Evolutionary conservation across 2,888 invertebrate species (phyloP).

Genomic region (Sesia bembeciformis): DNA sequence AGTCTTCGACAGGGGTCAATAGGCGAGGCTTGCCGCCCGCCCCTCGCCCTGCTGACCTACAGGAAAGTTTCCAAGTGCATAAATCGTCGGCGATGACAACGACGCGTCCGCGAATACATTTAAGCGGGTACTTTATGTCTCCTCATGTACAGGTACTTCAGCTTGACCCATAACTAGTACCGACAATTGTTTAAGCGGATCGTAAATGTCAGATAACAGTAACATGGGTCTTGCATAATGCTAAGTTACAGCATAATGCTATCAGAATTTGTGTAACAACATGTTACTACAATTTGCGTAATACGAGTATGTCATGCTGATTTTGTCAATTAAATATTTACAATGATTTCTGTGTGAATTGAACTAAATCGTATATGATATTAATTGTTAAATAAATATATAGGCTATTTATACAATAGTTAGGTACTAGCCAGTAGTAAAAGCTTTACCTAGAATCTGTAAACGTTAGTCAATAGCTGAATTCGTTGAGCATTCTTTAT

Average conservation of each 20-base stretch:
- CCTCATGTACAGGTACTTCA: neutral
- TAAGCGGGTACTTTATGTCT: conserved; percentile 1
- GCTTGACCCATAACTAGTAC: neutral
- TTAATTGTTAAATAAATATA: too few species aligned
- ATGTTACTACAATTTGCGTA: too few species aligned
- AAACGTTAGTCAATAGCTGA: neutral
- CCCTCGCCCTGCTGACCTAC: conserved; percentile 34
- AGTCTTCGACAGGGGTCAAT: conserved; percentile 39
- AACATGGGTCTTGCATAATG: too few species aligned
- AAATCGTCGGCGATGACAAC: conserved; percentile 36
- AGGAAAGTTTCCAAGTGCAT: conserved; percentile 23
- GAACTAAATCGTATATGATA: too few species aligned
- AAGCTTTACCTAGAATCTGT: neutral
- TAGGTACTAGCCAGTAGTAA: neutral
- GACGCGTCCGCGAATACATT: conserved; percentile 10
- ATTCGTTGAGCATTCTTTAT: neutral
- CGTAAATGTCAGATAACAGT: too few species aligned
- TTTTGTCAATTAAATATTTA: too few species aligned
- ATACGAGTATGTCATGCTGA: too few species aligned
- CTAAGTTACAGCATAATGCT: too few species aligned
- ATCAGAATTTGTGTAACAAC: too few species aligned
- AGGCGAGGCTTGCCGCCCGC: conserved; percentile 16
- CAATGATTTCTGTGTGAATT: too few species aligned
- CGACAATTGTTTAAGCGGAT: neutral
- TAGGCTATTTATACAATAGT: too few species aligned